Percentiles rank a stretch among this genome's conserved stretches.
Evolutionary conservation across 2,888 invertebrate genomes (phyloP).

Genomic region (Podabrus alpinus): DNA sequence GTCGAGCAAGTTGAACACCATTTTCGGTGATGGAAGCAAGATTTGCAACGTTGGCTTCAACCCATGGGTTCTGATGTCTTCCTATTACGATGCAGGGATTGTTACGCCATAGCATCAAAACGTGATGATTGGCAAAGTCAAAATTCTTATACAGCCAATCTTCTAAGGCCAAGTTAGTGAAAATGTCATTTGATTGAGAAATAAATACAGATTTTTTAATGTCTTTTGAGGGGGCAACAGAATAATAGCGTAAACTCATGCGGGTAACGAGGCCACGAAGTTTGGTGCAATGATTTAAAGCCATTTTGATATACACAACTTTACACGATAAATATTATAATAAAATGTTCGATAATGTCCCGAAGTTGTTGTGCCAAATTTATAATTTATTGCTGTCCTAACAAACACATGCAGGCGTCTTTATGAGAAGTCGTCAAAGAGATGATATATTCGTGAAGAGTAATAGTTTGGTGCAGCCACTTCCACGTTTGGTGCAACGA

Average conservation of each 20-base stretch:
- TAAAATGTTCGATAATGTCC: constrained; percentile 25
- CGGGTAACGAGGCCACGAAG: constrained; percentile 38
- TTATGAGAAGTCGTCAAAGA: constrained; percentile 77
- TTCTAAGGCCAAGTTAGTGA: constrained; percentile 91
- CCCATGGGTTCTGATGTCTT: constrained; percentile 95
- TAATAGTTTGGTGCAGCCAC: constrained; percentile 91
- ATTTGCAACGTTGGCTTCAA: constrained; percentile 80
- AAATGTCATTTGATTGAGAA: constrained; percentile 89
- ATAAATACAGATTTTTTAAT: constrained; percentile 87
- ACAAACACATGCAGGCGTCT: constrained; percentile 53
- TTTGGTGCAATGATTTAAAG: constrained; percentile 43
- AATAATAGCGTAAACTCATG: constrained; percentile 18
- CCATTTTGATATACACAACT: constrained; percentile 42
- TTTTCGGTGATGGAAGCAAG: constrained; percentile 59
- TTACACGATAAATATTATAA: constrained; percentile 16
- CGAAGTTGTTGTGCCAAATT: constrained; percentile 35
- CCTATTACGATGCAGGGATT: constrained; percentile 95
- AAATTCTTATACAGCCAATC: constrained; percentile 93
- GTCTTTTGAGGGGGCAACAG: constrained; percentile 42
- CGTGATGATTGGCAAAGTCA: constrained; percentile 80
- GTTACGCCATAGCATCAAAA: constrained; percentile 91
- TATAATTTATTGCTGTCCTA: constrained; percentile 19
- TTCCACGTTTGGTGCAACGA: constrained; percentile 91
- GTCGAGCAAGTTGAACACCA: constrained; percentile 78
- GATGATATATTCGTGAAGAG: constrained; percentile 85